Base-by-base conservation (phyloP, 2,113 vertebrate genomes). In the Lonchura striata region DNA sequence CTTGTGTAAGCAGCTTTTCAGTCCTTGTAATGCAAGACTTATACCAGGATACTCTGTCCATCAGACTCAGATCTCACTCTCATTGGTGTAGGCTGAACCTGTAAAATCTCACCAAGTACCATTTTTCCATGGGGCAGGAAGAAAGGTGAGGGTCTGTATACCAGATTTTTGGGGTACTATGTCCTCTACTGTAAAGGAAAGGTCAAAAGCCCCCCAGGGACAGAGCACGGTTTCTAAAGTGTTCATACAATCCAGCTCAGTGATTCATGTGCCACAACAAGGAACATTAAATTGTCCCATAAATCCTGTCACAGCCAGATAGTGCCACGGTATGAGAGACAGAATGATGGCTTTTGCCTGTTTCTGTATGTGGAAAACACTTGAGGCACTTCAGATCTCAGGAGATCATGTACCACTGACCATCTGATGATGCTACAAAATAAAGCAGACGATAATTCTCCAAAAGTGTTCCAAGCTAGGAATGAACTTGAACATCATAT, bases 231-330 rank as follows among this genome's bases (percentile, higher is more conserved):
- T 21, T 82, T 81, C 66, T 72, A 5, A 53, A 63, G 35, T 0
- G 25, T 39, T 90, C 63, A 21, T 16, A 54, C 13, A 76, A 76
- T 64, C 53, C 71, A 76, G 46, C 77, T 77, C 75, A 80, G 5
- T 54, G 88, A 93, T 82, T 94, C 71, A 83, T 37, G 82, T 54
- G 86, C 75, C 80, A 82, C 82, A 92, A 86, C 56, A 5, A 75
- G 42, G 46, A 78, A 82, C 69, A 16, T 14, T 37, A 42, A 82
- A 91, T 76, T 27, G 60, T 23, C 65, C 79, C 54, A 53, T 80
- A 93, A 88, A 94, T 74, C 84, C 78, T 82, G 68, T n/a, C 88
- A 63, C 50, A 79, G 71, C 22, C 71, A 79, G 82, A 23, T 35
- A 82, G 13, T 8, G 59, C 49, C 0, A 1, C 9, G 65, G 35